Evolutionary conservation across 1,140 invertebrate species (phyloP), one percentile per base, ranked within the genome.

Genomic region (Macrobrachium nipponense): DNA sequence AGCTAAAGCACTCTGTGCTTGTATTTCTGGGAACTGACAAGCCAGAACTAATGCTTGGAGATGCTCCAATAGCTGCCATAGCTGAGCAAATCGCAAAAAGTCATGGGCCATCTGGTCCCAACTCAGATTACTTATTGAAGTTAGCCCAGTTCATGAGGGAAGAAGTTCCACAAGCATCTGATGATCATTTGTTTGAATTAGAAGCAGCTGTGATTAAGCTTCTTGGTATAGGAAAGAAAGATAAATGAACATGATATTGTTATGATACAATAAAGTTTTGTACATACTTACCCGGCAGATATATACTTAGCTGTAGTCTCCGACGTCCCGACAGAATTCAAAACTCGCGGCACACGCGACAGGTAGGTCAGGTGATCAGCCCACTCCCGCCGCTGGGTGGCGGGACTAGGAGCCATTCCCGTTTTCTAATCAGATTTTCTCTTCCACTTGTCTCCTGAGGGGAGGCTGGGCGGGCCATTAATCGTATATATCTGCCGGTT

Each of bases 61-160:
- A 94, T 90, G 94, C 95, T 87, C 92, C 95, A 82, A 90, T 96
- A 72, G 92, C 95, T 43, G 93, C 93, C 44, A 97, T 98, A 87
- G 97, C 97, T 5, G 91, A 92, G 44, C 96, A 97, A 90, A 95
- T 98, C 73, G 92, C 94, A 20, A 91, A 91, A 59, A 93, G 95
- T 20, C 90, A 91, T 59, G 97, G 97, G 0, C 95, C 95, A 1
- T 98, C 96, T 91, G 97, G 97, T 0, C 90, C 94, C 6, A 98
- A 98, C 91, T 94, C 93, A 62, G 97, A 98, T 88, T 98, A 98
- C 93, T 91, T 98, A 0, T 96, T 96, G 87, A 95, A 96, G 90
- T 92, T 98, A 87, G 96, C 96, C 0, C 91, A 94, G 51, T 93
- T 96, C 0, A 96, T 98, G 94, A 86, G 80, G 66, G 61, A 70